Base-by-base conservation (phyloP, 2,797 vertebrate species). In the Centropyge bicolor region DNA sequence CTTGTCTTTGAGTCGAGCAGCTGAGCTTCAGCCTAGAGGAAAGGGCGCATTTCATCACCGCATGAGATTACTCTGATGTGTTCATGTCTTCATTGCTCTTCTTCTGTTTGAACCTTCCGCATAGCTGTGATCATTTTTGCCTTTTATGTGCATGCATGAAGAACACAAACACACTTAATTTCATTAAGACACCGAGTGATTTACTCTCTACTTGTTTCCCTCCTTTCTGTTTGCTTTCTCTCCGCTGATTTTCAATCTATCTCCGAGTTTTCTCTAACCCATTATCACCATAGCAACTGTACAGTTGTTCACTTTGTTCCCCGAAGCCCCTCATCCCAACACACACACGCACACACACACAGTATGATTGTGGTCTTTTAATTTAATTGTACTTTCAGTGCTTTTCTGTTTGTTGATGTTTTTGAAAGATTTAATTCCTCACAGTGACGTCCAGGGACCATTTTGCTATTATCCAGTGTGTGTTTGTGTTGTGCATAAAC, bases 241-340 rank as follows among this genome's bases (percentile, higher is more conserved):
- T 73, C 83, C 3, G 7, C 56, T 64, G 67, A 78, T 66, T 83
- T 78, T 86, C 59, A 64, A 66, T 87, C 78, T 61, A 72, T 87
- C 70, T 64, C 46, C 22, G 46, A 54, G 56, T 85, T 87, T 83
- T 87, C 83, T 81, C 71, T 13, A 71, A 72, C 78, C 79, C 17
- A 65, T 89, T 86, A 87, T 93, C 85, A 79, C 91, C 91, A 93
- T 92, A 81, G 88, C 86, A 90, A 93, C 91, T 74, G 76, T 86
- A 81, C 73, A 88, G 86, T 85, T 90, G 81, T 87, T 85, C 81
- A 87, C 75, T 84, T 89, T 86, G 81, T 62, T 70, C 41, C 79
- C 55, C 35, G 41, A 16, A 65, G 65, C 56, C 36, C 55, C 16
- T 48, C 73, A 68, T 67, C 38, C 51, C 5, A 9, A 17, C 19